phyloP scores from a whole-genome alignment of 1,140 invertebrate species.

The Paralvinella palmiformis region DNA sequence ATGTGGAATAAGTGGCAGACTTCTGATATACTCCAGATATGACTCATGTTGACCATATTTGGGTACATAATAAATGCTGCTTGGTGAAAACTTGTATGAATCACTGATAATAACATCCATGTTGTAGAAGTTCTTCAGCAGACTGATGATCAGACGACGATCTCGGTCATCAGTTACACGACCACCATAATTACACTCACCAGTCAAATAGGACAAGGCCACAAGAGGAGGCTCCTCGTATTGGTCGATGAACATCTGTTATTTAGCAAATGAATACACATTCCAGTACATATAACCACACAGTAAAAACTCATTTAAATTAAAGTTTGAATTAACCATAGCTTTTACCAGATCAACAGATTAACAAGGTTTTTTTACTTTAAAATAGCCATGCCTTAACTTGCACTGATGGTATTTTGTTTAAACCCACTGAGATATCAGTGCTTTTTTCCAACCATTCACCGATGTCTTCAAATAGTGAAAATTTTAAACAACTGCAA shows the following conservation, averaged over 20 bases:
- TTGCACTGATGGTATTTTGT: too few species aligned
- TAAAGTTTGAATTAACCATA: too few species aligned
- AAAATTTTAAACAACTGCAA: too few species aligned
- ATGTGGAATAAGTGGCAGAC: constrained; percentile 53
- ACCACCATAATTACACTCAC: constrained; percentile 51
- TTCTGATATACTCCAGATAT: constrained; percentile 68
- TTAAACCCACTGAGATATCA: too few species aligned
- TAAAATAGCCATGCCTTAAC: too few species aligned
- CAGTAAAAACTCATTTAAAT: too few species aligned
- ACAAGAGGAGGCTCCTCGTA: constrained; percentile 45
- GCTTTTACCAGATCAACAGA: not conserved
- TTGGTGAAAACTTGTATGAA: constrained; percentile 56
- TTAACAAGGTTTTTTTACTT: too few species aligned
- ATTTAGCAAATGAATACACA: constrained; percentile 16
- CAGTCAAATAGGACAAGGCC: constrained; percentile 46
- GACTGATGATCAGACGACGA: constrained; percentile 43
- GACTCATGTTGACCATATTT: constrained; percentile 61
- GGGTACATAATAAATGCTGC: constrained; percentile 67
- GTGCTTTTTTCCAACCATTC: too few species aligned
- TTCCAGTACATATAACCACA: too few species aligned
- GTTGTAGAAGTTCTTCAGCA: constrained; percentile 47
- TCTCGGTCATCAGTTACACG: constrained; percentile 49
- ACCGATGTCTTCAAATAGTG: too few species aligned
- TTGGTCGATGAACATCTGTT: constrained; percentile 51
- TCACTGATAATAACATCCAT: constrained; percentile 55